Conservation (phyloP, 1,140 invertebrate genomes). For the Danaus plexippus region DNA sequence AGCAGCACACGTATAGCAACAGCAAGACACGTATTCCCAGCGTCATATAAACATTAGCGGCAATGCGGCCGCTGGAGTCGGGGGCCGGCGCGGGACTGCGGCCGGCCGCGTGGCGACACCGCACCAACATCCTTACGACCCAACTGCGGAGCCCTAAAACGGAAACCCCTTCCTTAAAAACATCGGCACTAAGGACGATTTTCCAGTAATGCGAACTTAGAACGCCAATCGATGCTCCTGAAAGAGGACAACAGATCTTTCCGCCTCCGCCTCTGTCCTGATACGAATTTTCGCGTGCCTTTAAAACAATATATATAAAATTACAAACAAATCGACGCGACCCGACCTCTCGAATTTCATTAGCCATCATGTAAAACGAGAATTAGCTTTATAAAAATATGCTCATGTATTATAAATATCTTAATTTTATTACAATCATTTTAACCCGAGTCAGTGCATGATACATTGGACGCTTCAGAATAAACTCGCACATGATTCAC, state of each 20-base stretch:
- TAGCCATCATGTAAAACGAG: constrained; percentile 29
- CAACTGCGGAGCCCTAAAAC: constrained; percentile 27
- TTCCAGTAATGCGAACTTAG: constrained; percentile 15
- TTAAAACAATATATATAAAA: constrained; percentile 42
- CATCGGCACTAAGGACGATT: constrained; percentile 19
- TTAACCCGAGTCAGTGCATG: too few species aligned
- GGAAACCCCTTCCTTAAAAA: constrained; percentile 29
- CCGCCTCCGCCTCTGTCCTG: constrained; percentile 54
- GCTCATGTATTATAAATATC: too few species aligned
- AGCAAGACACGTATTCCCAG: too few species aligned
- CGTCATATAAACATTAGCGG: constrained; percentile 4
- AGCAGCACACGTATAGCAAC: constrained; percentile 11
- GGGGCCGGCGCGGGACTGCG: constrained; percentile 61
- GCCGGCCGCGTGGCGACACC: constrained; percentile 49
- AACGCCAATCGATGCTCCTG: constrained; percentile 64
- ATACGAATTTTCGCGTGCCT: constrained; percentile 43
- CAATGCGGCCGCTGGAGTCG: constrained; percentile 41
- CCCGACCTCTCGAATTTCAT: constrained; percentile 39
- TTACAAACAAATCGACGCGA: constrained; percentile 39
- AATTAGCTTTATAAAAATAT: constrained; percentile 6
- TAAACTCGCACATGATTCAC: too few species aligned
- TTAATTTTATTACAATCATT: too few species aligned
- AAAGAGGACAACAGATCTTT: constrained; percentile 63
- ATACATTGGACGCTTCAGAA: too few species aligned
- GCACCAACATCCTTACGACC: constrained; percentile 35